Conservation (phyloP, 2,797 vertebrate genomes). For the Passerculus sandwichensis region DNA sequence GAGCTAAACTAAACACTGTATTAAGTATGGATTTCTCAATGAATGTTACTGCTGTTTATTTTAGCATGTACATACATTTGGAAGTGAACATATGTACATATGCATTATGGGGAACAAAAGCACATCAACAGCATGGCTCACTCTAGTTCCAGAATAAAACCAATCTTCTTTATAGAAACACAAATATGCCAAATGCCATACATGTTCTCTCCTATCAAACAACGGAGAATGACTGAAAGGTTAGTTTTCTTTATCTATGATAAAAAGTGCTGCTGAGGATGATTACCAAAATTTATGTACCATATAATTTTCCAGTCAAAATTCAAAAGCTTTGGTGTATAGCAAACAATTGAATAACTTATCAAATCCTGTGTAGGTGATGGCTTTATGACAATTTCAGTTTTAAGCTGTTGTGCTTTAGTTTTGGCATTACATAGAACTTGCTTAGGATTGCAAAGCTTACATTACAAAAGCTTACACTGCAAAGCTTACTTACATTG, state of each 20-base stretch:
- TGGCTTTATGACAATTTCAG: constrained; percentile 54
- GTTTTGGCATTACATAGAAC: constrained; percentile 23
- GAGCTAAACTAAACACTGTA: constrained; percentile 49
- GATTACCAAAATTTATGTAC: neutral
- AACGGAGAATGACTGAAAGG: neutral
- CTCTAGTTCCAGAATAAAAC: neutral
- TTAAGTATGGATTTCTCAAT: constrained; percentile 37
- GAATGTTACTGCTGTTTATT: constrained; percentile 15
- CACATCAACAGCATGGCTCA: neutral
- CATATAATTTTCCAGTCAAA: neutral
- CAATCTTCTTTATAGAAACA: neutral
- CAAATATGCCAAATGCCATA: neutral
- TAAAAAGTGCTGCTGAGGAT: neutral
- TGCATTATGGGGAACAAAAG: neutral
- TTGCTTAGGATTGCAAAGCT: constrained; percentile 30
- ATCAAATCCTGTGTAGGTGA: neutral
- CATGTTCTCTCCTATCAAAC: neutral
- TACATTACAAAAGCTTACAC: neutral
- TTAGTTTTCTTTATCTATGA: neutral
- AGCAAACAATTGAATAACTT: constrained; percentile 52
- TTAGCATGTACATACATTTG: neutral
- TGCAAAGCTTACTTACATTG: constrained; percentile 76
- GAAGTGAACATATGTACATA: neutral
- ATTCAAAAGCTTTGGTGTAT: constrained; percentile 18
- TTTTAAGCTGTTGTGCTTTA: constrained; percentile 48